A percentile compares a stretch with the other conserved stretches of the same genome.
These are phyloP conservation scores for Campylorhamphus procurvoides DNA, from an alignment of 2,113 vertebrate genomes.

Conservation along the genomic window DNA sequence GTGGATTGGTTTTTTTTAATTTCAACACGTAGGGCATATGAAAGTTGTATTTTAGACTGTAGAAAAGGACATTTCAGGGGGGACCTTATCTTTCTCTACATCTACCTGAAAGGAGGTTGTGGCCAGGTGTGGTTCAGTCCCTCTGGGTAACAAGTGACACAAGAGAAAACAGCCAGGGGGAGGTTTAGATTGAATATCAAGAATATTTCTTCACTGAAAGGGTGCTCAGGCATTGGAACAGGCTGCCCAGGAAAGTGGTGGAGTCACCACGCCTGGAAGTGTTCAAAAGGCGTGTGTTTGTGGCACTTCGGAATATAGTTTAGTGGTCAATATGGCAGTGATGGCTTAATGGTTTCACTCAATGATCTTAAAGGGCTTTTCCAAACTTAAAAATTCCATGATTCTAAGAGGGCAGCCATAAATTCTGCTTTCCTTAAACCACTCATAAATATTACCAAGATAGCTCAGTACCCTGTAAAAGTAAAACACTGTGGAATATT, in stretches of 20 bases:
- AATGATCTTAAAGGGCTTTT: not conserved
- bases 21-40: not conserved
- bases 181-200: not conserved
- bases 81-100: no score
- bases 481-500: fast-evolving
- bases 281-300: not conserved
- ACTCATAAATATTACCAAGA: not conserved
- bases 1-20: not conserved
- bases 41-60: not conserved
- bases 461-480: not conserved
- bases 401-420: not conserved
- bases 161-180: fast-evolving
- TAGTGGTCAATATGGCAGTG: not conserved
- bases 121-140: not conserved
- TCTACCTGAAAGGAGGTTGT: not conserved
- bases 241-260: not conserved
- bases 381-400: not conserved
- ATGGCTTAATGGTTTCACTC: not conserved
- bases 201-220: not conserved
- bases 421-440: not conserved
- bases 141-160: not conserved
- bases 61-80: not conserved
- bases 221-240: not conserved
- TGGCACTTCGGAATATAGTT: not conserved
- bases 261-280: not conserved